A percentile compares a stretch with the other conserved stretches of the same genome.
Conservation (phyloP, 2,888 invertebrate species). For the Acheta domesticus region DNA sequence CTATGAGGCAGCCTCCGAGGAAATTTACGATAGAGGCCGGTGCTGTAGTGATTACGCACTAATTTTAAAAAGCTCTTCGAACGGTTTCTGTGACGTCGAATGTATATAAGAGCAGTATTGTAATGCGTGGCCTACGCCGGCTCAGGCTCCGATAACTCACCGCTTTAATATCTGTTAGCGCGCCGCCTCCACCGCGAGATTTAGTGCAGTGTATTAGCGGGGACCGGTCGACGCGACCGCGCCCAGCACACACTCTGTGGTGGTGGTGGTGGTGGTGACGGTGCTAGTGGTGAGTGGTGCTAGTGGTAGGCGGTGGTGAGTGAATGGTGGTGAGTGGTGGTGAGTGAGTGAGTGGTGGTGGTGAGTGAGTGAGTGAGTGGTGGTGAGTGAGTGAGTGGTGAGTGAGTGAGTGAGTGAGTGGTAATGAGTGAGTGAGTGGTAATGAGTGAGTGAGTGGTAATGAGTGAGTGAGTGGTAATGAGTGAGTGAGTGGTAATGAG, state of each 20-base stretch:
- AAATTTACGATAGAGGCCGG: background rate
- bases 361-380: no score
- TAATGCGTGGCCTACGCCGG: background rate
- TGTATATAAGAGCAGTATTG: conserved; percentile 18
- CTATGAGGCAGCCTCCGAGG: background rate
- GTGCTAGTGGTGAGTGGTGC: no score
- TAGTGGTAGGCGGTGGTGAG: no score
- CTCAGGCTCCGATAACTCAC: background rate
- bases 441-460: no score
- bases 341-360: no score
- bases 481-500: no score
- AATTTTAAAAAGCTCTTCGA: conserved; percentile 8
- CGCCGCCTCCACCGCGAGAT: background rate
- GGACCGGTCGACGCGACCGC: background rate
- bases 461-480: no score
- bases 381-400: no score
- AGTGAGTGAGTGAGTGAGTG: no score
- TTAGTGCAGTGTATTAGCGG: conserved; percentile 18
- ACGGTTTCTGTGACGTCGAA: background rate
- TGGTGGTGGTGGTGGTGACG: no score
- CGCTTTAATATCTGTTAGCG: conserved; percentile 18
- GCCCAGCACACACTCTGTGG: background rate
- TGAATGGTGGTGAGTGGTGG: no score
- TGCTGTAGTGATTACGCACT: background rate
- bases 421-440: no score